Percentiles rank a stretch among this genome's conserved stretches.
Conservation (phyloP, 2,113 vertebrate species). For the Prionailurus bengalensis region DNA sequence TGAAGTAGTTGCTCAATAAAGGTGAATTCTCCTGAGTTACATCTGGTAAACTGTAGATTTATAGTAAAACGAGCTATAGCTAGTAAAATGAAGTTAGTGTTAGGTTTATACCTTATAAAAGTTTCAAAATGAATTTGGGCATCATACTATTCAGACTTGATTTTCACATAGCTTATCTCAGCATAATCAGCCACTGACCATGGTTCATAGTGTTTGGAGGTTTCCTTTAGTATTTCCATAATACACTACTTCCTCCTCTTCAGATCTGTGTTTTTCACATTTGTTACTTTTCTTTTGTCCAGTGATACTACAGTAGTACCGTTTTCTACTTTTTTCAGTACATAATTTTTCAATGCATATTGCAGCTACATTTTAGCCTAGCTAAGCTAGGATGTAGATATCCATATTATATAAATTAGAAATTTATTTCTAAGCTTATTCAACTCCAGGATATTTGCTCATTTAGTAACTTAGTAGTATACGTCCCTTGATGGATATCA, state of each 20-base stretch:
- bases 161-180: not conserved
- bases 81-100: not conserved
- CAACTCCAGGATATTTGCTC: not conserved
- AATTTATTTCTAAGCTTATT: not conserved
- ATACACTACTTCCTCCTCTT: not conserved
- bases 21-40: not conserved
- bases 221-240: not conserved
- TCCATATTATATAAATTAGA: not conserved
- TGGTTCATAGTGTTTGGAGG: not conserved
- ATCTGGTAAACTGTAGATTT: not conserved
- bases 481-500: not conserved
- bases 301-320: not conserved
- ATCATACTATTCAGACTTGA: not conserved
- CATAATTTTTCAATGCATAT: not conserved
- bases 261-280: not conserved
- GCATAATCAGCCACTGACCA: not conserved
- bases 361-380: not conserved
- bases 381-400: not conserved
- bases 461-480: not conserved
- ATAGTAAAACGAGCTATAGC: not conserved
- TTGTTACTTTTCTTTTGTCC: not conserved
- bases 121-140: not conserved
- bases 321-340: not conserved
- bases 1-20: constrained; percentile 8
- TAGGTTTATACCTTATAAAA: not conserved